Conservation (phyloP, 2,888 invertebrate species). For the Rhamnusium bicolor region DNA sequence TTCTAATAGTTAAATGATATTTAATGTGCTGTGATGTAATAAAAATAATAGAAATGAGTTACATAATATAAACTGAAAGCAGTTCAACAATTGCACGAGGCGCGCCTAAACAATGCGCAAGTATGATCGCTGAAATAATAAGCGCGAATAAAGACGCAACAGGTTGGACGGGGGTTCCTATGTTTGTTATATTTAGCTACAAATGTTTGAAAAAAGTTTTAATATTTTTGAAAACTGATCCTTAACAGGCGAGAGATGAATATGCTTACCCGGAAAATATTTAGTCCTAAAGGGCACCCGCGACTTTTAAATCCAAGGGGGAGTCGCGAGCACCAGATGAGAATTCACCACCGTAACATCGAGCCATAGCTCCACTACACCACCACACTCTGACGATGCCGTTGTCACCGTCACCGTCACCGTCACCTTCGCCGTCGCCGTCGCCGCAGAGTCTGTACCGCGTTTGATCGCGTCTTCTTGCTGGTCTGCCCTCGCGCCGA, state of each 20-base stretch:
- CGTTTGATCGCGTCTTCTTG: constrained; percentile 47
- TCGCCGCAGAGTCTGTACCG: constrained; percentile 46
- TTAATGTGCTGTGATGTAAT: constrained; percentile 52
- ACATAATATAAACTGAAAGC: constrained; percentile 60
- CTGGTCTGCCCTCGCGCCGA: constrained; percentile 62
- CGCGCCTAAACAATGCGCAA: constrained; percentile 62
- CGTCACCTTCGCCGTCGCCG: constrained; percentile 38
- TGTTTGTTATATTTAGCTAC: no score
- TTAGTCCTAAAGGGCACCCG: constrained; percentile 67
- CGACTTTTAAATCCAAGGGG: constrained; percentile 64
- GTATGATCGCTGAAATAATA: constrained; percentile 43
- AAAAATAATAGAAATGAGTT: constrained; percentile 62
- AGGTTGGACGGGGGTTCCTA: constrained; percentile 52
- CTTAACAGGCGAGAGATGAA: constrained; percentile 14
- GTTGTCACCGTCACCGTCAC: constrained; percentile 19
- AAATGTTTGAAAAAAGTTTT: no score
- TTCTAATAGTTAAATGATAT: constrained; percentile 44
- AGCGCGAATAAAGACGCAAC: constrained; percentile 51
- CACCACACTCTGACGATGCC: constrained; percentile 57
- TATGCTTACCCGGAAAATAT: constrained; percentile 63
- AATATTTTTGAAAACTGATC: no score
- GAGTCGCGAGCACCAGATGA: constrained; percentile 66
- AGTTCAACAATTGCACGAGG: constrained; percentile 61
- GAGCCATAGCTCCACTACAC: constrained; percentile 66
- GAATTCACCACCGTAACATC: constrained; percentile 61